These are phyloP conservation scores for Salvelinus sp. DNA, from an alignment of 2,113 vertebrate genomes.

Conservation along the genomic window DNA sequence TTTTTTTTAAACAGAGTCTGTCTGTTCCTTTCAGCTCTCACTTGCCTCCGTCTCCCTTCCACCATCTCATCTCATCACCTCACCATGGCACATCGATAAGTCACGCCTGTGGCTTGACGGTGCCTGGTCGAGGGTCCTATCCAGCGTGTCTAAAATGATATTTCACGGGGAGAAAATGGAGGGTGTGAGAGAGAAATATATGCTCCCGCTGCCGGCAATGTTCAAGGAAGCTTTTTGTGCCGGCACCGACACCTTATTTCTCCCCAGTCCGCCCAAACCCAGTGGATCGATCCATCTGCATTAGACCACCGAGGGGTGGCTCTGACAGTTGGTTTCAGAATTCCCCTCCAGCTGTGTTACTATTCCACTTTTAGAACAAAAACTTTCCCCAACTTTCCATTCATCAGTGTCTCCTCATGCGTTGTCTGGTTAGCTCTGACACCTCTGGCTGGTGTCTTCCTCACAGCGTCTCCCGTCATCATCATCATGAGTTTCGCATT, in stretches of 20 bases:
- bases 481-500: no score
- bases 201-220: not conserved
- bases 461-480: no score
- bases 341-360: slow-evolving; percentile 12
- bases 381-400: slow-evolving; percentile 32
- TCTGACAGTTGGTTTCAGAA: slow-evolving; percentile 36
- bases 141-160: slow-evolving; percentile 32
- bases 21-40: not conserved
- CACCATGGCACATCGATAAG: slow-evolving; percentile 10
- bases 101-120: slow-evolving; percentile 18
- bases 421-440: not conserved
- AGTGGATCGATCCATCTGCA: slow-evolving; percentile 29
- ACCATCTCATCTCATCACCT: slow-evolving; percentile 27
- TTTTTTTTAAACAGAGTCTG: no score
- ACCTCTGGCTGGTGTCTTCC: slow-evolving; percentile 6
- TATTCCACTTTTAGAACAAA: slow-evolving; percentile 4
- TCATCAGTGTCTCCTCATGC: slow-evolving; percentile 31
- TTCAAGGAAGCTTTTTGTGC: slow-evolving; percentile 3
- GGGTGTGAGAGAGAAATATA: slow-evolving; percentile 6
- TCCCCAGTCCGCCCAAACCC: not conserved
- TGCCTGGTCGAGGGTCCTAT: slow-evolving; percentile 7
- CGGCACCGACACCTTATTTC: not conserved
- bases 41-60: not conserved
- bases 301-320: slow-evolving; percentile 17
- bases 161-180: slow-evolving; percentile 33